Base-by-base conservation (phyloP, 1,140 invertebrate genomes). In the Drosophila kurseongensis region DNA sequence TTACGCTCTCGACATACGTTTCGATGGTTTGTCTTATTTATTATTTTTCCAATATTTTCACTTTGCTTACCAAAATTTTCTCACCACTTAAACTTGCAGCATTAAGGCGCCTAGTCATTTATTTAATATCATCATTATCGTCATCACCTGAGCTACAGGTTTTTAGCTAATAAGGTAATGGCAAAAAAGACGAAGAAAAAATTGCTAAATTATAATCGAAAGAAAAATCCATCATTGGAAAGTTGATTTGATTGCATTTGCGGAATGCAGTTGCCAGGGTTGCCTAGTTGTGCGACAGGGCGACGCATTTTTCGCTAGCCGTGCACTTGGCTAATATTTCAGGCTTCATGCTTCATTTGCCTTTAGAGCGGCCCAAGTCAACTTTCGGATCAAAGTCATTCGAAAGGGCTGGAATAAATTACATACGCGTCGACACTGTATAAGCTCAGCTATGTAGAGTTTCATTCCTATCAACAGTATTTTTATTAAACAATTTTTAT, bases 201-300 rank as follows among this genome's bases (percentile, higher is more conserved):
- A 76, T 76, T 13, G 71, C 65, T 51, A 83, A 83, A 83, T 84
- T 80, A 84, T 83, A 72, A 79, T 80, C 61, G 61, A 69, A 61
- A 79, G 80, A 84, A 82, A 83, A 65, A 84, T 84, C 48, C 80
- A 84, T 83, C 80, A 83, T 84, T 83, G 80, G 80, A 83, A 83
- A 83, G 80, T 83, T 83, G 80, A 84, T 84, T 83, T 84, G 80
- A 84, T 83, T 84, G 80, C 71, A 80, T 76, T 75, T 80, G 72
- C 58, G 80, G 80, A 83, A 83, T 83, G 80, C 80, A 84, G 67
- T 50, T 47, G 80, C 47, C 71, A 72, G 76, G 57, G 76, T 76
- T 76, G 65, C 80, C 80, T 80, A 83, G 76, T 72, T 84, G 76
- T 76, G 60, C 80, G 71, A 42, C 80, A 83, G 80, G 80, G 80